Evolutionary conservation across 2,888 invertebrate genomes (phyloP), one percentile per base, ranked within the genome.

Genomic region (Drosophila nigricruria): DNA sequence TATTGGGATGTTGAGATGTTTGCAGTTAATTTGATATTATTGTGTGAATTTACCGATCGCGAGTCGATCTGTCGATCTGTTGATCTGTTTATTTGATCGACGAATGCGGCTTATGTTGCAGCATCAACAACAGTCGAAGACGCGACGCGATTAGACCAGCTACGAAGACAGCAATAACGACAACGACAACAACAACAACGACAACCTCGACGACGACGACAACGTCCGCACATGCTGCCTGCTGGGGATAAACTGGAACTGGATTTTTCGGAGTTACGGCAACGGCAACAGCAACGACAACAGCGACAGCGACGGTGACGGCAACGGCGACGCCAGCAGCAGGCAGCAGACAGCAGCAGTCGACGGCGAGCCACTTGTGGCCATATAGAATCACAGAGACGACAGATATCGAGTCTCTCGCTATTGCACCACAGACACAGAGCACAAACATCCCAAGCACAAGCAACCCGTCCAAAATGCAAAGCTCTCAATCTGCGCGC

Each of bases 161-260:
- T 50, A 71, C 52, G 53, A 53, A 53, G 62, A 73, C 70, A 66
- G 68, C 68, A 50, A 6, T 30, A 42, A 42, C 67, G 34, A 61
- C 12, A 12, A 8, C 58, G 36, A 78, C 64, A 52, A 77, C 61
- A 9, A 36, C 36, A 36, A 36, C 36, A 12, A 67, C 50, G 36
- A 56, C 71, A 36, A 63, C 68, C 27, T 77, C 74, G 43, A 73
- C 75, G 59, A 72, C 82, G 81, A 81, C 82, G 73, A 81, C 85
- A 58, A 87, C 91, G 90, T 91, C 92, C 92, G 91, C 86, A 89
- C 92, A 86, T 91, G 91, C 86, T 90, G 92, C 92, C 92, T 89
- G 92, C 91, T 92, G 91, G 91, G 91, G 92, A 92, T 92, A 91
- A 92, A 92, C 92, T 92, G 92, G 92, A 87, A 87, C 88, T 83